phyloP scores from a whole-genome alignment of 1,140 invertebrate genomes.

The Scaptomyza montana region DNA sequence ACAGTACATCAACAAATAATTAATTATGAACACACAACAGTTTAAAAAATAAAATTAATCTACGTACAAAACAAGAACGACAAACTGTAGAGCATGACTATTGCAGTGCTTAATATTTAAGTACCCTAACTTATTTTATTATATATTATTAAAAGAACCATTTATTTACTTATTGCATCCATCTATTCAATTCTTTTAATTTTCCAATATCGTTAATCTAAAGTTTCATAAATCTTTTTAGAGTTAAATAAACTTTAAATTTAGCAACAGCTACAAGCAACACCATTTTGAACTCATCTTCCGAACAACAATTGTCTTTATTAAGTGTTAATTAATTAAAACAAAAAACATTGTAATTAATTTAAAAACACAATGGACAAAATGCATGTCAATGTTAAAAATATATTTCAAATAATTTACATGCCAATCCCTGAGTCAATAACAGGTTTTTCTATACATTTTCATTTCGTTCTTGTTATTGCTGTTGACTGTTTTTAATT shows the following conservation, averaged over 20 bases:
- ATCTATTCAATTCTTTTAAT: too few species aligned
- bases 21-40: conserved; percentile 31
- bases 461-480: conserved; percentile 4
- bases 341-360: background rate
- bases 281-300: too few species aligned
- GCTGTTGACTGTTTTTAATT: conserved; percentile 38
- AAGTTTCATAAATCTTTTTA: background rate
- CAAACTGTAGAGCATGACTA: too few species aligned
- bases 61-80: too few species aligned
- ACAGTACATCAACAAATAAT: conserved; percentile 33
- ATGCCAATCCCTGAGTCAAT: conserved; percentile 1
- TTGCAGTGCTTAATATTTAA: too few species aligned
- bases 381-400: conserved; percentile 20
- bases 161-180: too few species aligned
- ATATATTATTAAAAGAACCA: too few species aligned
- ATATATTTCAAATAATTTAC: conserved; percentile 33
- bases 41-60: too few species aligned
- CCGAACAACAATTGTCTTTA: background rate
- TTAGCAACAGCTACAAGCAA: too few species aligned
- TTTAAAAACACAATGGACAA: conserved; percentile 26
- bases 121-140: too few species aligned
- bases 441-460: conserved; percentile 26
- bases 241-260: background rate
- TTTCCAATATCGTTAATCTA: too few species aligned
- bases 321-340: conserved; percentile 32